Conservation (phyloP, 1,140 invertebrate species). For the Whitmania pigra region DNA sequence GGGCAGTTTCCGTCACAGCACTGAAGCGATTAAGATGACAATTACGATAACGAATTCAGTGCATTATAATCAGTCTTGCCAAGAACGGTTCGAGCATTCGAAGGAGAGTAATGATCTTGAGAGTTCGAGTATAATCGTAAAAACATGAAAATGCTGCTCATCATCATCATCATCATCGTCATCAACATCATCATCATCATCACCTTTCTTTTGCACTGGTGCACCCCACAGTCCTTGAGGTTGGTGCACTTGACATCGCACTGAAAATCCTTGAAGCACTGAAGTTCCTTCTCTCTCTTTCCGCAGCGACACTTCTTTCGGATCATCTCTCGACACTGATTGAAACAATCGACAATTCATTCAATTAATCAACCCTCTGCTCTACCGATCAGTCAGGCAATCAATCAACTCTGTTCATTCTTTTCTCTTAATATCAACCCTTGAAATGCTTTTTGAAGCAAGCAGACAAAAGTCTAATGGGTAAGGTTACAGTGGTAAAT, state of each 20-base stretch:
- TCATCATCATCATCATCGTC: conserved; percentile 8
- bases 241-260: conserved; percentile 80
- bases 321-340: conserved; percentile 60
- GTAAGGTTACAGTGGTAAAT: neutral
- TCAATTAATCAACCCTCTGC: no score
- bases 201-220: conserved; percentile 73
- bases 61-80: neutral
- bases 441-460: no score
- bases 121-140: no score
- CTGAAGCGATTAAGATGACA: conserved; percentile 37
- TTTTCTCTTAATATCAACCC: no score
- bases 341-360: neutral
- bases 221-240: conserved; percentile 65
- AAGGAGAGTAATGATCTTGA: no score
- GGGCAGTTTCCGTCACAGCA: conserved; percentile 73
- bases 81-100: no score
- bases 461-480: no score
- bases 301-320: conserved; percentile 70
- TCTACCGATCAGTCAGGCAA: no score
- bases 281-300: conserved; percentile 63
- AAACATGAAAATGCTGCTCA: neutral
- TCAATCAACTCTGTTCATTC: no score
- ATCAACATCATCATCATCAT: conserved; percentile 2
- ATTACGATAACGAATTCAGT: neutral
- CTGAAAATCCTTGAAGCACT: conserved; percentile 71